Evolutionary conservation across 1,140 invertebrate species (phyloP).

Genomic region (Trichonephila clavata): DNA sequence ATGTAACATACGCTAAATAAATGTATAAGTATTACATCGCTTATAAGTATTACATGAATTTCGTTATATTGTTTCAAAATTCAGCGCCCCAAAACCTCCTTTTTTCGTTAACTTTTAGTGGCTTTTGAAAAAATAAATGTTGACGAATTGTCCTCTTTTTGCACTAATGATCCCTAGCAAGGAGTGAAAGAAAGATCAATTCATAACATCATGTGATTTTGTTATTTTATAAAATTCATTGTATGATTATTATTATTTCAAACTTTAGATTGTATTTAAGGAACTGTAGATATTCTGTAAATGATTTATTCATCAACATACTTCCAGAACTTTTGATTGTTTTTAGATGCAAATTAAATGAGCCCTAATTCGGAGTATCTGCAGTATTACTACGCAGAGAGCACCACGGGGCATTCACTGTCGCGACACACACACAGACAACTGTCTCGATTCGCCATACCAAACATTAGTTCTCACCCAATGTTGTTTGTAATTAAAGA

Average conservation of each 20-base stretch:
- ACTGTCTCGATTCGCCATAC: neutral
- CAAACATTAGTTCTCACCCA: neutral
- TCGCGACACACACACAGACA: neutral
- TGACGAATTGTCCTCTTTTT: neutral
- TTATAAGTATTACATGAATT: too few relatives aligned
- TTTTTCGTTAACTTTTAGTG: too few relatives aligned
- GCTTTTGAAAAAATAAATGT: too few relatives aligned
- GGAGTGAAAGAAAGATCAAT: neutral
- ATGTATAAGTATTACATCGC: too few relatives aligned
- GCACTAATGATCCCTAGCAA: neutral
- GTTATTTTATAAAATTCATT: neutral
- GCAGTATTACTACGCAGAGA: neutral
- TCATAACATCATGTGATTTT: neutral
- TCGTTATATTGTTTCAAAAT: too few relatives aligned
- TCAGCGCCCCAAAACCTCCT: too few relatives aligned
- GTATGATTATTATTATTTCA: neutral
- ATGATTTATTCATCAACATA: conserved; percentile 17
- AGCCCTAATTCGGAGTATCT: neutral
- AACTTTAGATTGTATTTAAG: neutral
- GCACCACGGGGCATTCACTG: neutral
- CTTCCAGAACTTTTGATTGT: conserved; percentile 12
- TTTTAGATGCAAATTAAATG: conserved; percentile 24
- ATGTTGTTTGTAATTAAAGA: neutral
- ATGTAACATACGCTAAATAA: too few relatives aligned
- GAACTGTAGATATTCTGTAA: neutral